Base-by-base conservation (phyloP, 1,140 invertebrate species). In the Magallana angulata region DNA sequence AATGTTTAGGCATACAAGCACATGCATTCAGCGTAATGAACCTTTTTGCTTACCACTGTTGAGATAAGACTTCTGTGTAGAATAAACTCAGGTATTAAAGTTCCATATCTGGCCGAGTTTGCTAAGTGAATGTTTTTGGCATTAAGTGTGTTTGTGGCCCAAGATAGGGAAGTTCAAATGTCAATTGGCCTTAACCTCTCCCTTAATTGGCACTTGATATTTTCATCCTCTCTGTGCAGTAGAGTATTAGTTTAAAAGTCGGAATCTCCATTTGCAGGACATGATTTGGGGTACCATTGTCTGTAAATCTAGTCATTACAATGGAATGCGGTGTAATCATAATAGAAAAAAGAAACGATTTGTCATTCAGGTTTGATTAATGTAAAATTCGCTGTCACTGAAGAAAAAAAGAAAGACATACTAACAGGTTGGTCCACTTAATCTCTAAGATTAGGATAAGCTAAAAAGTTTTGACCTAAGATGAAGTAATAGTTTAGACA, bases 401-500 rank as follows among this genome's bases (percentile, higher is more conserved):
- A 36, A 30, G 2, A 48, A 48, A 48, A 48, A 48, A 5, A 48
- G 24, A 76, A 76, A 36, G 18, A 64, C 7, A 30, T 76, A 18
- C 24, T 24, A 24, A 24, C 24, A 76, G 18, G 24, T 18, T 71
- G 7, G 18, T 76, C 24, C 24, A 30, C 68, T 76, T 76, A 76
- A 76, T 76, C 68, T 76, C 68, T 76, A 18, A 76, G 68, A 76
- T 76, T 76, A 76, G 68, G 68, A 76, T 76, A 76, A 30, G 68
- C 24, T 76, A 30, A 76, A 30, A 76, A 76, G 24, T 76, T 76
- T 76, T 76, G 68, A 76, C 68, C 7, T 76, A 76, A 76, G 68
- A 76, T 76, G 68, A 76, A 76, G 68, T 76, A 76, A 76, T 76
- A 36, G 68, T 76, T 76, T 76, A 76, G 24, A 76, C 68, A 76